Base-by-base conservation (phyloP, 1,140 invertebrate genomes). In the Gonatopus flavifemur region DNA sequence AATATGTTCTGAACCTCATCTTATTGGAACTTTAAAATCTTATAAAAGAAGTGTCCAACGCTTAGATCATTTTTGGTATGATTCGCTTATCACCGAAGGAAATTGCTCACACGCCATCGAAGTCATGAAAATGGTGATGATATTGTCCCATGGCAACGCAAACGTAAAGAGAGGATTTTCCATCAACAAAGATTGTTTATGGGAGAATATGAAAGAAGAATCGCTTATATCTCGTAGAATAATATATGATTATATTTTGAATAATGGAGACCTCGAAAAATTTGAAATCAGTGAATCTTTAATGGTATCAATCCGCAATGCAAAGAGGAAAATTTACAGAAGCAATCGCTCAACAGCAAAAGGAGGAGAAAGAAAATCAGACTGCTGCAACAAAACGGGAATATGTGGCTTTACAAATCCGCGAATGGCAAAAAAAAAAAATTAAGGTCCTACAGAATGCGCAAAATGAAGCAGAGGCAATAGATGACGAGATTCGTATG, bases 101-200 rank as follows among this genome's bases (percentile, higher is more conserved):
- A n/a, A 25, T 31, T 28, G 18, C 15, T 25, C 36, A 28, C 19
- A 55, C 1, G 33, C 55, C 12, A 42, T 42, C 30, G 9, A 2
- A 15, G 35, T 59, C 13, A 3, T 59, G 20, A 47, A 48, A 32
- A 52, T 50, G 25, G 19, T 49, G 25, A 41, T 59, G 24, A 39
- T 59, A 37, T 18, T 55, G n/a, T 59, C 57, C 9, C 48, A 49
- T 32, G 49, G 57, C 2, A 49, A 51, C 32, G 57, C 48, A 21
- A 24, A 15, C 21, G 5, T 55, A n/a, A 43, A 55, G 38, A 20
- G 56, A 28, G 48, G 52, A 31, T 59, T 59, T 48, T 59, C 57
- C 2, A 36, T 58, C 8, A 50, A 55, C 42, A 49, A 49, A 31
- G 32, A 58, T 24, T 58, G 52, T 20, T 41, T 58, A 2, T 16